Conservation (phyloP, 2,797 vertebrate genomes). For the Cossypha niveicapilla region DNA sequence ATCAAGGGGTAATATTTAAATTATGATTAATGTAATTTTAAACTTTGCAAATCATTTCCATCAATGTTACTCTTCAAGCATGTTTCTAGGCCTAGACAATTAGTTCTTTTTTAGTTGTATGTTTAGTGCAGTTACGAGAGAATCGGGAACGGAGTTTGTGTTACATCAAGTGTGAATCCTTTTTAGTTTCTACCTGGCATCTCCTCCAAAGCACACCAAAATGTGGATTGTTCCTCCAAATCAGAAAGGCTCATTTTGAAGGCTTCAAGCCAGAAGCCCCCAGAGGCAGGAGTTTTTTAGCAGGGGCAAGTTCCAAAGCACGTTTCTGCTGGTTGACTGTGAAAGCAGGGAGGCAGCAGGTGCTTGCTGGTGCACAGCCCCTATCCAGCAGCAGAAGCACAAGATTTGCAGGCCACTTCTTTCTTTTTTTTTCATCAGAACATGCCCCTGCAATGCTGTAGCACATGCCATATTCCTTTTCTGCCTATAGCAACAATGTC, state of each 20-base stretch:
- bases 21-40: constrained; percentile 75
- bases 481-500: not conserved
- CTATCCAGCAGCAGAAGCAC: not conserved
- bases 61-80: constrained; percentile 62
- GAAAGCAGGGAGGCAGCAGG: not conserved
- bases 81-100: constrained; percentile 69
- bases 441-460: not conserved
- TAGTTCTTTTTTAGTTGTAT: constrained; percentile 26
- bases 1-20: constrained; percentile 75
- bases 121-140: constrained; percentile 41
- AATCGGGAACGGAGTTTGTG: not conserved
- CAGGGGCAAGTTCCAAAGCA: constrained; percentile 37
- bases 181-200: constrained; percentile 2
- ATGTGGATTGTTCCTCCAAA: constrained; percentile 51
- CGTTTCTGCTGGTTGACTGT: not conserved
- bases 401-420: not conserved
- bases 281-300: not conserved
- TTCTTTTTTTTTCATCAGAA: not conserved
- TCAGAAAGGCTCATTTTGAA: not conserved
- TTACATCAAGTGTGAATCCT: constrained; percentile 40
- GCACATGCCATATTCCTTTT: not conserved
- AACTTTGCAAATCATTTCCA: constrained; percentile 64
- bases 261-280: not conserved
- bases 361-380: not conserved
- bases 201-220: constrained; percentile 53